Base-by-base conservation (phyloP, 53 echinoderm and acorn worm species). In the Astropecten irregularis region DNA sequence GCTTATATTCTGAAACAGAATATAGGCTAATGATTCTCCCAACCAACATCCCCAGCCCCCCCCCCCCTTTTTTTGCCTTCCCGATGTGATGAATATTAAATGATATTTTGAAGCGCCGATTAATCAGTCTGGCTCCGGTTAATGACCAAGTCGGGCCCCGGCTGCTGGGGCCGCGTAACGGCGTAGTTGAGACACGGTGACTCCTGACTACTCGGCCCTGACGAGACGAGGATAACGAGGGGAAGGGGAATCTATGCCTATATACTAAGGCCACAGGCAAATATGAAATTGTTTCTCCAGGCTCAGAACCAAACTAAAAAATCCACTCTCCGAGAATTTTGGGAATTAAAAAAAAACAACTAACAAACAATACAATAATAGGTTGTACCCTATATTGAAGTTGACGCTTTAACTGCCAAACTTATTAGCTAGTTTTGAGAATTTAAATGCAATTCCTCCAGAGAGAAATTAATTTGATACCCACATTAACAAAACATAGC, bases 101-200 rank as follows among this genome's bases (percentile, higher is more conserved):
- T 79, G 79, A 79, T 62, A 44, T 46, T 46, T 47, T 30, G 79
- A 30, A 47, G 37, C 61, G n/a, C 61, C 35, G 26, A 79, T 79
- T 79, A 79, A 79, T 79, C 79, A 79, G 79, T 62, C 79, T 79
- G 61, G 62, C 79, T 49, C 42, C 61, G 62, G 79, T 44, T 79
- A 79, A 79, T 79, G 62, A 79, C 79, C 62, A 60, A 1, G 20
- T 49, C 57, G 60, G 47, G 58, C 46, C 39, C 33, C 22, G 19
- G 54, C 22, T 39, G 66, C 40, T 66, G 46, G 46, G 26, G 42
- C 42, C 68, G 27, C 9, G 68, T 26, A 42, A 68, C 42, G 22
- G 10, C 37, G 32, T 29, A 46, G 44, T 15, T 1, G 60, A 79
- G 79, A 79, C 79, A 46, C 22, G 47, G 31, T 61, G 79, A 33